Conservation (phyloP, 1,140 invertebrate species). For the Eubasilissa regina region DNA sequence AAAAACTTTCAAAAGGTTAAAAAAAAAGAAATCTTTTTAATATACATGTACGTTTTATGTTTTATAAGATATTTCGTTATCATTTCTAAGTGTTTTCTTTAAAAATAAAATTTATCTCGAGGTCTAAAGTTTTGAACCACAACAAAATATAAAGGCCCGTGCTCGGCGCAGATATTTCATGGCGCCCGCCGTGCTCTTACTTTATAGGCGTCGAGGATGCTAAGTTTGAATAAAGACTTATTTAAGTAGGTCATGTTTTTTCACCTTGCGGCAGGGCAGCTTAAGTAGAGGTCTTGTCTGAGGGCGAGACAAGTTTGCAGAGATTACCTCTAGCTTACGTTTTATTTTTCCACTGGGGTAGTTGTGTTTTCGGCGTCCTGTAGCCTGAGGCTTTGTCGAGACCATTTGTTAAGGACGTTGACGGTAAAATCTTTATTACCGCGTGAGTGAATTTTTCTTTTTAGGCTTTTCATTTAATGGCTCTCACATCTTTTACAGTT, state of each 20-base stretch:
- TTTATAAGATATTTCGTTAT: conserved; percentile 23
- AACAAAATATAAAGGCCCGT: neutral
- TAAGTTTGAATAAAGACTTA: too few species aligned
- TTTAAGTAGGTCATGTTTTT: neutral
- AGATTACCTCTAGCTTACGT: conserved; percentile 24
- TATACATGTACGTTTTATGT: neutral
- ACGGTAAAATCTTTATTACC: conserved; percentile 36
- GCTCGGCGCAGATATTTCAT: too few species aligned
- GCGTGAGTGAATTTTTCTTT: conserved; percentile 17
- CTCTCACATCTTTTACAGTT: too few species aligned
- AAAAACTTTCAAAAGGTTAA: too few species aligned
- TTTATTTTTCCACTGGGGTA: conserved; percentile 32
- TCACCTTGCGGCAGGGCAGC: neutral
- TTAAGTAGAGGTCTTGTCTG: neutral
- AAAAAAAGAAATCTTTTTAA: too few species aligned
- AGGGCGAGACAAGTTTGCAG: neutral
- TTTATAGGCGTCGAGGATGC: too few species aligned
- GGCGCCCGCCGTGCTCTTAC: too few species aligned
- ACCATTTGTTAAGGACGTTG: conserved; percentile 32
- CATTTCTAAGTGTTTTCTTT: conserved; percentile 26
- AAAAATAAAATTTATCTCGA: conserved; percentile 28
- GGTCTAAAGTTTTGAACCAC: conserved; percentile 11
- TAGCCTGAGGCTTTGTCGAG: conserved; percentile 14
- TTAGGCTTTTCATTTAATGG: too few species aligned
- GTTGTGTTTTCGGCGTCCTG: conserved; percentile 5